Percentiles rank a stretch among this genome's conserved stretches.
Evolutionary conservation across 2,888 invertebrate species (phyloP).

Genomic region (Heliconius hortense): DNA sequence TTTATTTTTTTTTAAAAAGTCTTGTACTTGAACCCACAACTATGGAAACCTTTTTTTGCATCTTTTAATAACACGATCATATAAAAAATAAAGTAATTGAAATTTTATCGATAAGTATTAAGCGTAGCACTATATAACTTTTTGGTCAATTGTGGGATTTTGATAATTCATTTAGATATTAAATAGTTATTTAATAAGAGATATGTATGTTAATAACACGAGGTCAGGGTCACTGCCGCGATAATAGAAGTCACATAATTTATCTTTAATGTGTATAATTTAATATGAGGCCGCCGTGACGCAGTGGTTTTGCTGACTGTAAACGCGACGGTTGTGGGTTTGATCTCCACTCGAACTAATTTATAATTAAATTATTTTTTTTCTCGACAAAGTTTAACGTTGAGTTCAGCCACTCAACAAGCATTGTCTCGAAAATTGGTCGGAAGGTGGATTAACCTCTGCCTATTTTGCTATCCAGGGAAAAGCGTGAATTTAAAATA

Average conservation of each 20-base stretch:
- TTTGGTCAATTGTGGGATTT: neutral
- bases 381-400: too few species aligned
- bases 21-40: too few species aligned
- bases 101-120: neutral
- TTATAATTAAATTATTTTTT: too few species aligned
- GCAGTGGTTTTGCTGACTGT: neutral
- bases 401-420: too few species aligned
- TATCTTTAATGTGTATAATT: neutral
- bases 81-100: neutral
- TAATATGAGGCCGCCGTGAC: neutral
- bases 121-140: neutral
- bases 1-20: too few species aligned
- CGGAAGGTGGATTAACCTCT: too few species aligned
- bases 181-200: neutral
- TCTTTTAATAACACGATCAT: neutral
- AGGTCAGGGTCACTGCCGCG: conserved; percentile 13
- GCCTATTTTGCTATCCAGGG: too few species aligned
- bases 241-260: neutral
- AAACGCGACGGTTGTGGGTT: neutral
- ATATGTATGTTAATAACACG: conserved; percentile 9
- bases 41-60: too few species aligned
- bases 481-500: too few species aligned
- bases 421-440: too few species aligned
- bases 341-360: neutral
- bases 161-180: conserved; percentile 2